These are phyloP conservation scores for Choreutis nemorana DNA, from an alignment of 2,888 invertebrate genomes.

Conservation along the genomic window DNA sequence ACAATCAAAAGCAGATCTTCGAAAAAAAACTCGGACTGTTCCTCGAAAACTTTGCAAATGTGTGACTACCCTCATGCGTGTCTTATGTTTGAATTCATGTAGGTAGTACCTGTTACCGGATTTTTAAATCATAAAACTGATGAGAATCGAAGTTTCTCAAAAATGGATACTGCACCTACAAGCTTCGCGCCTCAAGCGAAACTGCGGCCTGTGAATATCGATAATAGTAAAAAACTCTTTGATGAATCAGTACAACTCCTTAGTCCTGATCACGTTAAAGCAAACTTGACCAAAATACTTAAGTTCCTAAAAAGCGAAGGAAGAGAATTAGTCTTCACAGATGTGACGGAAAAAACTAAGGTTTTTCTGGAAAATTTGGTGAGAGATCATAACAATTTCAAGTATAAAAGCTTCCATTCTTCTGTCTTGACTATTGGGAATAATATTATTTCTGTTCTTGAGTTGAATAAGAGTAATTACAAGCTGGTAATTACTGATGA, in stretches of 20 bases:
- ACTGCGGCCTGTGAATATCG: too few species aligned
- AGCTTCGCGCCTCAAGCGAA: too few species aligned
- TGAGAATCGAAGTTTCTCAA: too few species aligned
- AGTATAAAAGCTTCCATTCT: slow-evolving; percentile 9
- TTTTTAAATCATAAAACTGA: too few species aligned
- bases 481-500: slow-evolving; percentile 13
- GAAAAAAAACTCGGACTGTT: too few species aligned
- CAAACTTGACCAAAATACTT: slow-evolving; percentile 14
- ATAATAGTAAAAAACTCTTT: too few species aligned
- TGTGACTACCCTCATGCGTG: too few species aligned
- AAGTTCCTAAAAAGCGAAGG: slow-evolving; percentile 15
- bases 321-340: slow-evolving; percentile 15
- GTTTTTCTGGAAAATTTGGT: slow-evolving; percentile 18
- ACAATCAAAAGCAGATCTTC: too few species aligned
- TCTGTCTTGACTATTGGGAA: slow-evolving; percentile 8
- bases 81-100: too few species aligned
- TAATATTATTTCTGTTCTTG: slow-evolving; percentile 14
- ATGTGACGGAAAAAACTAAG: slow-evolving; percentile 12
- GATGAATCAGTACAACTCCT: slow-evolving; percentile 9
- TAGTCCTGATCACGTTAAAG: slow-evolving; percentile 9
- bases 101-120: too few species aligned
- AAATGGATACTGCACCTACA: too few species aligned
- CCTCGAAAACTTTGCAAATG: too few species aligned
- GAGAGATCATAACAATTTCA: slow-evolving; percentile 13
- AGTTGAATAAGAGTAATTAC: slow-evolving; percentile 12